These are phyloP conservation scores for Carcharodon carcharias DNA, from an alignment of 2,797 vertebrate species.

Conservation along the genomic window DNA sequence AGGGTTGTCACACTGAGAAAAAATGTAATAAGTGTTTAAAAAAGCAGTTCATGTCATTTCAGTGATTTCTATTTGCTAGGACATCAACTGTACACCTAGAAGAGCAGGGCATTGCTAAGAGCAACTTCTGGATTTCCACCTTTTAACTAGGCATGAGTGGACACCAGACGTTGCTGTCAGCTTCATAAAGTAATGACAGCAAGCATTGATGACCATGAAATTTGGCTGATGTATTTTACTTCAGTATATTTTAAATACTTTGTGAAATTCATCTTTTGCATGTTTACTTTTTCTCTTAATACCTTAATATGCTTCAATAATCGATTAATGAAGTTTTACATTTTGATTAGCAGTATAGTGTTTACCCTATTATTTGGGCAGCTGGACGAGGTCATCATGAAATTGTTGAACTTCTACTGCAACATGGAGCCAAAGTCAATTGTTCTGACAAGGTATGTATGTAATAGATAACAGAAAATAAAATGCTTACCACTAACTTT, in stretches of 20 bases:
- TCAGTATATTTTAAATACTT: background rate
- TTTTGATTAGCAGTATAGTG: slow-evolving; percentile 77
- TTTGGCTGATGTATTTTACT: background rate
- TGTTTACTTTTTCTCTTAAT: background rate
- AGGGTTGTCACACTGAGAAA: no score
- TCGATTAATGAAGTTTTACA: background rate
- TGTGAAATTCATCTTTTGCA: background rate
- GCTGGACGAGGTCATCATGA: slow-evolving; percentile 84
- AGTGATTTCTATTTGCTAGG: no score
- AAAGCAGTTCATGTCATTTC: no score
- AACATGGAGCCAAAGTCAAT: slow-evolving; percentile 87
- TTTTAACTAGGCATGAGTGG: no score
- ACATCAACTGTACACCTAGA: no score
- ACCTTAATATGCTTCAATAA: background rate
- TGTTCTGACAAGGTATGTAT: slow-evolving; percentile 88
- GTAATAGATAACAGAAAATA: background rate
- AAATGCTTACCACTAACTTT: background rate
- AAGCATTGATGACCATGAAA: background rate
- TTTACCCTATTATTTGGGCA: slow-evolving; percentile 96
- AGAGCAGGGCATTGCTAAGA: no score
- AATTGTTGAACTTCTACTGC: slow-evolving; percentile 77
- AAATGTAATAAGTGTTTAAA: no score
- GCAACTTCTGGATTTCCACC: no score
- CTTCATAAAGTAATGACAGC: background rate
- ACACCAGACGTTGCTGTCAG: background rate